These are phyloP conservation scores for Saxidomus purpurata DNA, from an alignment of 1,140 invertebrate species.

Conservation along the genomic window DNA sequence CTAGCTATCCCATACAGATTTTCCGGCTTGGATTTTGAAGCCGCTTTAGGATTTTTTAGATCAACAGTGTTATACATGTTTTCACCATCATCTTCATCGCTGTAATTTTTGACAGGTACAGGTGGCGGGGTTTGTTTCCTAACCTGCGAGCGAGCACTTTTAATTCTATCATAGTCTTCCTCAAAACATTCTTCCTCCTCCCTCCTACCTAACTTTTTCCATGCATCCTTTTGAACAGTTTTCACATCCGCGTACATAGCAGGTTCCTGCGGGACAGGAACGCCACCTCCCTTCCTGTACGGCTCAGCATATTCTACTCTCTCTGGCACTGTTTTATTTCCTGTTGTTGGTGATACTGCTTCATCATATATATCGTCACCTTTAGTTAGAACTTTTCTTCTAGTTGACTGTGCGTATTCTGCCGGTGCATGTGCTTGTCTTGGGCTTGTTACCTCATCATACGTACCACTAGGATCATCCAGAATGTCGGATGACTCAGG, in stretches of 20 bases:
- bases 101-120: conserved; percentile 15
- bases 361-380: conserved; percentile 27
- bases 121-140: conserved; percentile 1
- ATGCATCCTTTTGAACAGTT: conserved; percentile 19
- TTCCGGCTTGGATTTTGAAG: neutral
- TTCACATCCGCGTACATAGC: conserved; percentile 34
- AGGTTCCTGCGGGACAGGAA: neutral
- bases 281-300: conserved; percentile 20
- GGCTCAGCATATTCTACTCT: conserved; percentile 38
- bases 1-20: conserved; percentile 54
- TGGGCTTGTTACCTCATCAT: conserved; percentile 3
- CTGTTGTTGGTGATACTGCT: neutral
- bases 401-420: neutral
- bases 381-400: neutral
- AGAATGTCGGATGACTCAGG: neutral
- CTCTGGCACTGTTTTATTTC: neutral
- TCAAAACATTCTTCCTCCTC: conserved; percentile 18
- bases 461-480: neutral
- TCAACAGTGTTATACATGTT: conserved; percentile 22
- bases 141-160: conserved; percentile 8
- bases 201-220: conserved; percentile 4
- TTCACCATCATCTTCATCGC: conserved; percentile 22
- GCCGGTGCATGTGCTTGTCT: neutral
- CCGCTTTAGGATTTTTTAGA: neutral
- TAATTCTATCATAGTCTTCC: conserved; percentile 42